Evolutionary conservation across 2,113 vertebrate genomes (phyloP), one percentile per base, ranked within the genome.

Genomic region (Cairina moschata): DNA sequence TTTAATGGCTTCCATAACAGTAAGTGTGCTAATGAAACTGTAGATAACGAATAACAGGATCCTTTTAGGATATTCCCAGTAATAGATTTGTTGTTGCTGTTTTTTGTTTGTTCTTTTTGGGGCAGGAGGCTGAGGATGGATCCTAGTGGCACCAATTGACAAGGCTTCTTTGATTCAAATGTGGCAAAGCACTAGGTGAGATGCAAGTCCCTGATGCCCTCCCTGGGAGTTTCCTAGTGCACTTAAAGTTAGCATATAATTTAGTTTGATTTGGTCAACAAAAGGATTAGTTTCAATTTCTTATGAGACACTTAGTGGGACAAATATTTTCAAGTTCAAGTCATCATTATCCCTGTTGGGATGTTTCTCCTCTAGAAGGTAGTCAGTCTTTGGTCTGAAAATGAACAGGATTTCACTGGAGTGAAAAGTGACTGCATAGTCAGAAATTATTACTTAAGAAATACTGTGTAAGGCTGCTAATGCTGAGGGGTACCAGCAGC

Each of bases 1-100:
- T 86, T 44, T 69, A 87, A 87, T 42, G n/a, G 18, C 66, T 94
- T 93, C 81, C 65, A 63, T 20, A 44, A 44, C 77, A 87, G 28
- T 44, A 73, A 84, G 25, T 38, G 50, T 79, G 66, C 14, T 91
- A 83, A 91, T 86, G 77, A 88, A 82, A 76, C 15, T 0, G 0
- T 25, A 69, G 54, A 29, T 89, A 75, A 93, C 29, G 44, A 95
- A 54, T 69, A 91, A 18, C 54, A 65, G 66, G 58, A 58, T 79
- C 18, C 13, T 29, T 50, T 29, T 10, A 58, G 29, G 23, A 36
- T 71, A 63, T 44, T 68, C 21, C 32, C 26, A 79, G 44, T 81
- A 78, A 75, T 13, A 69, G 62, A 84, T 25, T 28, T 78, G 18
- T 29, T 14, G 18, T 29, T 55, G 52, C 11, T 48, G 48, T 25